phyloP scores from a whole-genome alignment of 2,888 invertebrate species.

The Byasa hedistus region DNA sequence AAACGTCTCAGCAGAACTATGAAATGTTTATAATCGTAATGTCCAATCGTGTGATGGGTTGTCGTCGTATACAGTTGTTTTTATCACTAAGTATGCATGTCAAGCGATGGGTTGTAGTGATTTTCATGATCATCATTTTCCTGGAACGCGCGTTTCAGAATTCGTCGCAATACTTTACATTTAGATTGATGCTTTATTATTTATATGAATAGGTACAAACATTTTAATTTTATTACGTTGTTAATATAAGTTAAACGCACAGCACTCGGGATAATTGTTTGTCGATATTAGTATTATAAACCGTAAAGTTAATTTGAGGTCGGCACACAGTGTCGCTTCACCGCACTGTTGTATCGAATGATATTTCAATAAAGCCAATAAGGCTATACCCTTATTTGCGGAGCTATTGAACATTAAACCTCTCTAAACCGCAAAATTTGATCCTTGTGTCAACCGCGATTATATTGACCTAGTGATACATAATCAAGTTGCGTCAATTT shows the following conservation, averaged over 20 bases:
- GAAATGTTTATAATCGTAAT: conserved; percentile 6
- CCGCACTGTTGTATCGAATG: conserved; percentile 27
- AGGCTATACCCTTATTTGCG: conserved; percentile 26
- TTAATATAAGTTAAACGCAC: no score
- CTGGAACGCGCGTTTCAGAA: not conserved
- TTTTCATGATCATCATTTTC: not conserved
- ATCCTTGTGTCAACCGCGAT: conserved; percentile 14
- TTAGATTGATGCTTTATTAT: no score
- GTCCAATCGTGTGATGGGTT: conserved; percentile 7
- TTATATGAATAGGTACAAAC: no score
- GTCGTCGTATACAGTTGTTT: conserved; percentile 11
- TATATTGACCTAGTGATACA: conserved; percentile 20
- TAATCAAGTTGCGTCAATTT: conserved; percentile 23
- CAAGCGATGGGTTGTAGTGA: not conserved
- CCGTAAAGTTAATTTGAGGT: conserved; percentile 22
- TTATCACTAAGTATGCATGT: conserved; percentile 11
- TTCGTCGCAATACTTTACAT: not conserved
- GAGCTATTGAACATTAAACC: conserved; percentile 28
- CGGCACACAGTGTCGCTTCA: conserved; percentile 16
- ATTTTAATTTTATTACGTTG: no score
- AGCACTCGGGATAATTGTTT: no score
- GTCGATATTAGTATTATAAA: not conserved
- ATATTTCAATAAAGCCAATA: conserved; percentile 25
- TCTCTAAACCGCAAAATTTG: conserved; percentile 20
- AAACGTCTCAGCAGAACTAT: conserved; percentile 5